Evolutionary conservation across 2,797 vertebrate genomes (phyloP).

Genomic region (Anguilla obscura): DNA sequence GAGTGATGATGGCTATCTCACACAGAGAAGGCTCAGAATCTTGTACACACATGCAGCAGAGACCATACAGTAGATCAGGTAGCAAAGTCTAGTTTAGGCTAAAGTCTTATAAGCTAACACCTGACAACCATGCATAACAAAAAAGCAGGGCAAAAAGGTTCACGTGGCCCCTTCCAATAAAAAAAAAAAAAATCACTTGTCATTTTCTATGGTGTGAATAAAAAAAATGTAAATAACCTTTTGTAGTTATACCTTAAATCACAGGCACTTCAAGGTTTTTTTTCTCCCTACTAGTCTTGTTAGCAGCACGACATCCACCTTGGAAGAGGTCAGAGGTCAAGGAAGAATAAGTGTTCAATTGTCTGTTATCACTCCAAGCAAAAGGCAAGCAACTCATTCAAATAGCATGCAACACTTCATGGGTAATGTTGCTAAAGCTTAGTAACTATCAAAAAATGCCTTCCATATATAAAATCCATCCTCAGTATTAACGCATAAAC

Average conservation of each 20-base stretch:
- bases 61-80: not conserved
- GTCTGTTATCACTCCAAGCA: not conserved
- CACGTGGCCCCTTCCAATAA: not conserved
- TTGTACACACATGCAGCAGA: constrained; percentile 13
- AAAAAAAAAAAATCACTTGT: not conserved
- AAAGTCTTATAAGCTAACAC: constrained; percentile 6
- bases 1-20: not conserved
- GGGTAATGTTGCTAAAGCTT: not conserved
- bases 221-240: not conserved
- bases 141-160: constrained; percentile 19
- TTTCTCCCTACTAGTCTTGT: not conserved
- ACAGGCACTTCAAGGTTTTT: not conserved
- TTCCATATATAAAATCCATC: not conserved
- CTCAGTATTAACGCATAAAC: not conserved
- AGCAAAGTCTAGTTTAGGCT: constrained; percentile 21
- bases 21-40: not conserved
- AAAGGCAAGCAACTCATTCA: not conserved
- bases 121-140: constrained; percentile 15
- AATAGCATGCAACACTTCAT: not conserved
- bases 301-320: not conserved
- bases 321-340: not conserved
- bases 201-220: not conserved
- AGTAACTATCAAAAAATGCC: not conserved
- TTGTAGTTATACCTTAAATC: not conserved
- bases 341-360: not conserved